Percentiles rank a stretch among this genome's conserved stretches.
phyloP scores from a whole-genome alignment of 37 sponge, comb jelly and placozoan genomes.

The Halisarca cf. caerulea region DNA sequence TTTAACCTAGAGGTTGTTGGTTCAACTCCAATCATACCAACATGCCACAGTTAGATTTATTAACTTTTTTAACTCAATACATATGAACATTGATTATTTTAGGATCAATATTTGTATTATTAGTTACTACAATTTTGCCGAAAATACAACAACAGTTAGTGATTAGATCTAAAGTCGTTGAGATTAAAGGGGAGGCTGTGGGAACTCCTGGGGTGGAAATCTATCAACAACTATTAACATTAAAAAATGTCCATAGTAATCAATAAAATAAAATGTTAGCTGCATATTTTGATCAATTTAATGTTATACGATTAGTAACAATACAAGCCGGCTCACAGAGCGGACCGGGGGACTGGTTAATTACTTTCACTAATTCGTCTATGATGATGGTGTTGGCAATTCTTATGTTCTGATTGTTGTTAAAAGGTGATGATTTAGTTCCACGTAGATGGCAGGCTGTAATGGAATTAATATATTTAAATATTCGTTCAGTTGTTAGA shows the following conservation, averaged over 20 bases:
- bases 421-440: constrained; percentile 47
- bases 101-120: constrained; percentile 47
- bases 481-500: constrained; percentile 54
- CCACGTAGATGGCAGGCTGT: constrained; percentile 57
- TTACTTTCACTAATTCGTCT: constrained; percentile 74
- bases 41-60: constrained; percentile 73
- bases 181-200: background rate
- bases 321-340: constrained; percentile 44
- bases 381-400: constrained; percentile 63
- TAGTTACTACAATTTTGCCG: constrained; percentile 45
- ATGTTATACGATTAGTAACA: constrained; percentile 59
- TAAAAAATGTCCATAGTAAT: constrained; percentile 17
- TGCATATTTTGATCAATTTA: constrained; percentile 91
- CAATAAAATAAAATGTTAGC: constrained; percentile 61
- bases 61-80: constrained; percentile 60
- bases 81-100: constrained; percentile 50
- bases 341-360: constrained; percentile 44
- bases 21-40: constrained; percentile 63
- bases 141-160: constrained; percentile 54
- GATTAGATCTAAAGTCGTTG: constrained; percentile 16
- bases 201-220: constrained; percentile 3
- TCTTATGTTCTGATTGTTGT: constrained; percentile 52
- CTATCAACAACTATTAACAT: background rate
- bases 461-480: constrained; percentile 62
- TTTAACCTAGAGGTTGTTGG: constrained; percentile 62